These are phyloP conservation scores for Danio choprae DNA, from an alignment of 2,797 vertebrate genomes.

Conservation along the genomic window DNA sequence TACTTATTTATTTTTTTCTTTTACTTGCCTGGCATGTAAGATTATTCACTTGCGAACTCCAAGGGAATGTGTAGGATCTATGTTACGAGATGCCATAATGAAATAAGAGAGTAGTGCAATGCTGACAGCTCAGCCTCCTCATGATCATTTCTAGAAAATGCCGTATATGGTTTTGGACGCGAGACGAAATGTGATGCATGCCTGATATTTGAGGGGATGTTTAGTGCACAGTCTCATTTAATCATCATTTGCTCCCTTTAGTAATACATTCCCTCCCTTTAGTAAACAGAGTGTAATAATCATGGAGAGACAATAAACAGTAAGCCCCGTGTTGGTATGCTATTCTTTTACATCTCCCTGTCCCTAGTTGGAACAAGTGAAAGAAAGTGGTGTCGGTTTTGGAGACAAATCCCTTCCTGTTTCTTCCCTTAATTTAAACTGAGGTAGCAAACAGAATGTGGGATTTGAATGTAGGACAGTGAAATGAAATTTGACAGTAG, in stretches of 20 bases:
- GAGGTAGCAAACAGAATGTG: background rate
- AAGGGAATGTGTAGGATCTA: slow-evolving; percentile 59
- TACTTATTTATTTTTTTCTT: too few relatives aligned
- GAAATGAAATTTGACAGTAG: background rate
- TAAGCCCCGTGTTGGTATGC: slow-evolving; percentile 29
- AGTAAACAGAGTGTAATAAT: slow-evolving; percentile 50
- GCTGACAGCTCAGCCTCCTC: slow-evolving; percentile 37
- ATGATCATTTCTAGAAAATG: slow-evolving; percentile 22
- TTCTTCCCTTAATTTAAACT: slow-evolving; percentile 48
- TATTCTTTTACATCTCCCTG: slow-evolving; percentile 16
- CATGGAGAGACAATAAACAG: slow-evolving; percentile 39
- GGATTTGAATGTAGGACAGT: slow-evolving; percentile 9
- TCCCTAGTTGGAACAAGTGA: slow-evolving; percentile 7
- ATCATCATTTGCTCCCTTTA: slow-evolving; percentile 48
- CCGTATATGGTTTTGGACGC: slow-evolving; percentile 16
- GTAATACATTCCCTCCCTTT: slow-evolving; percentile 37
- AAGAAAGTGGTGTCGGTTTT: background rate
- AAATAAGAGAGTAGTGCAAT: slow-evolving; percentile 44
- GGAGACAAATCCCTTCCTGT: slow-evolving; percentile 48
- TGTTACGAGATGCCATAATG: slow-evolving; percentile 57
- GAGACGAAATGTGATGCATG: slow-evolving; percentile 35
- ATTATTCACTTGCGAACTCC: slow-evolving; percentile 57
- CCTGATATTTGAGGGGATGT: slow-evolving; percentile 39
- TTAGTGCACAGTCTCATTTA: slow-evolving; percentile 48
- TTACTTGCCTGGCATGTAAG: slow-evolving; percentile 46